Percentiles rank a stretch among this genome's conserved stretches.
These are phyloP conservation scores for Tyrannus savana DNA, from an alignment of 2,113 vertebrate species.

Conservation along the genomic window DNA sequence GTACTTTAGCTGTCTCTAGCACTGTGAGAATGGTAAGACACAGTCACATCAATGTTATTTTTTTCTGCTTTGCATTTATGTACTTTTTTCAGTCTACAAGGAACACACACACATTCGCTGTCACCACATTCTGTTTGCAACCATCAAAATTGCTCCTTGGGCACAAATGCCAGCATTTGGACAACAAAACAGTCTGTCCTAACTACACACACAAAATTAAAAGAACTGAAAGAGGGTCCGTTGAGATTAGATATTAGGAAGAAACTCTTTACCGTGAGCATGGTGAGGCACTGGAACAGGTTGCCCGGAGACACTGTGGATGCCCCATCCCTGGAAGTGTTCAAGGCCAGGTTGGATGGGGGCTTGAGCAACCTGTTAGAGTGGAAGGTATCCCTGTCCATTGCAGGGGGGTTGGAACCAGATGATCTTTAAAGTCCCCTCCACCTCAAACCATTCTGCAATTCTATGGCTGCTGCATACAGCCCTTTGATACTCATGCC, in stretches of 20 bases:
- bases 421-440: not conserved
- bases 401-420: not conserved
- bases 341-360: not conserved
- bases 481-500: not conserved
- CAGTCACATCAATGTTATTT: not conserved
- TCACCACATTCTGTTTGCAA: not conserved
- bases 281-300: not conserved
- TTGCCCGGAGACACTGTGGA: not conserved
- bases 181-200: not conserved
- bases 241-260: not conserved
- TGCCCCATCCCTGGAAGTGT: not conserved
- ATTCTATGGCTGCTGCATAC: not conserved
- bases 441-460: not conserved
- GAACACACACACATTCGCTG: not conserved
- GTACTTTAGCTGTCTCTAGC: not conserved
- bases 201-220: not conserved
- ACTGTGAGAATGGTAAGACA: not conserved
- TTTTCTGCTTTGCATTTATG: not conserved
- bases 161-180: not conserved
- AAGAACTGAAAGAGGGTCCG: not conserved
- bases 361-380: not conserved
- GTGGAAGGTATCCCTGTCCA: not conserved
- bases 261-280: not conserved
- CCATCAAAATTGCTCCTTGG: not conserved
- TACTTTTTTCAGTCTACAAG: not conserved